These are phyloP conservation scores for Marmota flaviventris DNA, from an alignment of 2,113 vertebrate genomes.

Conservation along the genomic window DNA sequence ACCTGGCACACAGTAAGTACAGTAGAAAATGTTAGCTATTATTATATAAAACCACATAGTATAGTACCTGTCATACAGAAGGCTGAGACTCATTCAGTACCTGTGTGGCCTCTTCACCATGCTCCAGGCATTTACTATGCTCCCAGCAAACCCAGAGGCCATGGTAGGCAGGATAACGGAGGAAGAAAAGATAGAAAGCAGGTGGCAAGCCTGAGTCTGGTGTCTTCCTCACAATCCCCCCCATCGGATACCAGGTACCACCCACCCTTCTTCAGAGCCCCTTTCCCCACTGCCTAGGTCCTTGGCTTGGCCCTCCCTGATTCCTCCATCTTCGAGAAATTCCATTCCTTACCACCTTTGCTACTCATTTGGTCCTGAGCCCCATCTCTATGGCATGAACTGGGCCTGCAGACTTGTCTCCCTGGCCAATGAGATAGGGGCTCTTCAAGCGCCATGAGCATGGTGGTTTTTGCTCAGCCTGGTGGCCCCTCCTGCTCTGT, in stretches of 20 bases:
- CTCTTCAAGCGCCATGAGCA: conserved; percentile 35
- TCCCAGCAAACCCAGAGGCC: conserved; percentile 49
- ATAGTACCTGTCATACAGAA: conserved; percentile 43
- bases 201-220: neutral
- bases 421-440: neutral
- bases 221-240: neutral
- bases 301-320: neutral
- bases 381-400: neutral
- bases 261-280: neutral
- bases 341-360: neutral
- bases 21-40: conserved; percentile 47
- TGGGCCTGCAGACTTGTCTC: neutral
- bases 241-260: neutral
- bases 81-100: conserved; percentile 2
- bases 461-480: conserved; percentile 33
- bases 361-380: neutral
- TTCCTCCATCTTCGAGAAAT: neutral
- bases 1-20: conserved; percentile 59
- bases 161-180: neutral
- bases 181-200: neutral
- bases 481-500: conserved; percentile 63
- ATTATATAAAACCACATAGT: conserved; percentile 72
- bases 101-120: neutral
- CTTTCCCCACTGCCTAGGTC: neutral
- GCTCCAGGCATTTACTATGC: neutral